Evolutionary conservation across 2,113 vertebrate species (phyloP), one percentile per base, ranked within the genome.

Genomic region (Hippocampus guttulatus): DNA sequence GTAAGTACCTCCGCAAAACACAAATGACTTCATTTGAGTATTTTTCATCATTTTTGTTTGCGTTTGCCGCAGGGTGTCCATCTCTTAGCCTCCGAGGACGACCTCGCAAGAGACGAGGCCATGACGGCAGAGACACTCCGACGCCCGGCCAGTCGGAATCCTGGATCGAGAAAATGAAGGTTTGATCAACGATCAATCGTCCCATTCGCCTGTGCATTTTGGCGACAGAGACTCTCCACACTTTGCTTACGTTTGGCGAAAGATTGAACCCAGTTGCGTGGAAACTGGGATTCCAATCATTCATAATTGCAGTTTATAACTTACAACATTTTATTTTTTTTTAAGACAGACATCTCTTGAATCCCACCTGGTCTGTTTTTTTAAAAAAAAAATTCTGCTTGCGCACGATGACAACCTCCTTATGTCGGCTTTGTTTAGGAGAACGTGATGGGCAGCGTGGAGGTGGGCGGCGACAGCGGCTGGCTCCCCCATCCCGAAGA

Each of bases 401-500:
- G 6, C 2, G 7, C 11, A 20, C 2, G 1, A 41, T 40, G 33
- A 45, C 33, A 41, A 43, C 21, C 18, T 18, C 7, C 33, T 30
- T 2, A 9, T 43, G 64, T 74, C 4, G 38, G 23, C 38, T 51
- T 23, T 38, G 10, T 58, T 41, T 78, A 92, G 92, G 92, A 93
- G 70, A 93, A 90, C 18, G 90, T 92, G 81, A 90, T 90, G 90
- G 90, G 91, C 78, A 91, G 88, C 25, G 90, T 90, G 78, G 92
- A 92, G 84, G 75, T 81, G 5, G 88, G 86, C 45, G 87, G 88
- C 20, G 92, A 92, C 54, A 76, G 77, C n/a, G 75, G 80, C 80
- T 93, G 91, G 92, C 91, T 93, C 20, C 92, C 91, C 8, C 89
- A 93, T 61, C 91, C 92, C 0, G 93, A 93, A 18, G 92, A 93